phyloP scores from a whole-genome alignment of 2,113 vertebrate species.

The Centrocercus urophasianus region DNA sequence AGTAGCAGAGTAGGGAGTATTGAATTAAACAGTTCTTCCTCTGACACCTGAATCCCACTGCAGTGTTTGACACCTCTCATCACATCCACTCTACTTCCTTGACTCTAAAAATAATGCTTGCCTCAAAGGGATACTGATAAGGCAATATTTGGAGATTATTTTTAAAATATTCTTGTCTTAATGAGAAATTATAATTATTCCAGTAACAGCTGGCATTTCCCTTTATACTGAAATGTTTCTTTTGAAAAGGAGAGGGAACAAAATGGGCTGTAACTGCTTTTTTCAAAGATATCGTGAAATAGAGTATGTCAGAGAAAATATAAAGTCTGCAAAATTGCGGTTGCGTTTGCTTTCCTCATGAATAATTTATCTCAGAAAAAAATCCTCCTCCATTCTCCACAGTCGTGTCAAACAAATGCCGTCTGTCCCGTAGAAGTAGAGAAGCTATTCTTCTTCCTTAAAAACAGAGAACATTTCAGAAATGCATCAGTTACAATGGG shows the following conservation, averaged over 20 bases:
- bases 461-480: constrained; percentile 23
- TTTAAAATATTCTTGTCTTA: constrained; percentile 43
- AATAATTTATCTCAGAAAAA: constrained; percentile 5
- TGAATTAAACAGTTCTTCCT: constrained; percentile 14
- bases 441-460: constrained; percentile 9
- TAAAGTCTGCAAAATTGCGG: background rate
- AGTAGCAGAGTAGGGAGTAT: background rate
- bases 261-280: constrained; percentile 25
- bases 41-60: background rate
- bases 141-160: constrained; percentile 36
- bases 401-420: background rate
- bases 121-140: constrained; percentile 54
- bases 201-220: constrained; percentile 57
- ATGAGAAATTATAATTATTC: constrained; percentile 58
- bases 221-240: constrained; percentile 21
- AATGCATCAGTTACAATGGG: background rate
- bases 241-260: constrained; percentile 46
- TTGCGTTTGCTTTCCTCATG: background rate
- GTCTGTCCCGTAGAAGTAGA: background rate
- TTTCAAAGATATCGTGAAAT: background rate
- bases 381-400: background rate
- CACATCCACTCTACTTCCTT: background rate
- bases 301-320: constrained; percentile 5
- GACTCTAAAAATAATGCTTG: constrained; percentile 42
- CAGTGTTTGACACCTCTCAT: background rate